phyloP scores from a whole-genome alignment of 2,888 invertebrate species.

The Tupiocoris notatus region DNA sequence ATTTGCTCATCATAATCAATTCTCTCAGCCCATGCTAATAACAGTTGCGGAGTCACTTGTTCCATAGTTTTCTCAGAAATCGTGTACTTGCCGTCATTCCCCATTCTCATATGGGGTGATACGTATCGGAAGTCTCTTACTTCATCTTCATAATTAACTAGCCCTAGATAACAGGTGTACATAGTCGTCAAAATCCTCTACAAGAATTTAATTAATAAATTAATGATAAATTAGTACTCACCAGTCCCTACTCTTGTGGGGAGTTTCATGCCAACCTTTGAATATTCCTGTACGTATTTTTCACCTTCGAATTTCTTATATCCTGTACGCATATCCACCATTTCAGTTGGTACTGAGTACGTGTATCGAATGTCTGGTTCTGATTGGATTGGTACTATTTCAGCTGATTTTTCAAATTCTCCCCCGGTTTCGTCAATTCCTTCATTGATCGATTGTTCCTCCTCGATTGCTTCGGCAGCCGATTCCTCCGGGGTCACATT shows the following conservation, averaged over 20 bases:
- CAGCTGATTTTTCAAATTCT: not conserved
- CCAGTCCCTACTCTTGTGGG: not conserved
- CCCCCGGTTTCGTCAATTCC: not conserved
- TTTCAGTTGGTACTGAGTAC: not conserved
- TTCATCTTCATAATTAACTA: not conserved
- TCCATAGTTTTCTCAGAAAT: constrained; percentile 24
- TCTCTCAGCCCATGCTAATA: constrained; percentile 23
- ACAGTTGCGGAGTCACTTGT: constrained; percentile 27
- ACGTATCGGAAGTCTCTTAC: not conserved
- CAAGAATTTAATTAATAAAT: too few relatives aligned
- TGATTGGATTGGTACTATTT: not conserved
- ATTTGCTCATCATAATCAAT: constrained; percentile 15
- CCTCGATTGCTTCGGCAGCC: not conserved
- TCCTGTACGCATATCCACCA: constrained; percentile 2
- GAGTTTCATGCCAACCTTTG: constrained; percentile 14
- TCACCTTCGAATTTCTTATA: constrained; percentile 29
- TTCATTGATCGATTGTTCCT: not conserved
- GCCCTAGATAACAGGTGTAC: too few relatives aligned
- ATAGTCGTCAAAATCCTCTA: too few relatives aligned
- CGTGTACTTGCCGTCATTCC: constrained; percentile 3
- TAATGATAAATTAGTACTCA: too few relatives aligned
- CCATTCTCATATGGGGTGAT: constrained; percentile 1
- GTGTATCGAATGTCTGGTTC: constrained; percentile 29
- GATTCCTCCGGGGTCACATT: not conserved
- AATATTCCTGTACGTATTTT: not conserved